These are phyloP conservation scores for Neolamprologus tretocephalus DNA, from an alignment of 2,113 vertebrate genomes.

Conservation along the genomic window DNA sequence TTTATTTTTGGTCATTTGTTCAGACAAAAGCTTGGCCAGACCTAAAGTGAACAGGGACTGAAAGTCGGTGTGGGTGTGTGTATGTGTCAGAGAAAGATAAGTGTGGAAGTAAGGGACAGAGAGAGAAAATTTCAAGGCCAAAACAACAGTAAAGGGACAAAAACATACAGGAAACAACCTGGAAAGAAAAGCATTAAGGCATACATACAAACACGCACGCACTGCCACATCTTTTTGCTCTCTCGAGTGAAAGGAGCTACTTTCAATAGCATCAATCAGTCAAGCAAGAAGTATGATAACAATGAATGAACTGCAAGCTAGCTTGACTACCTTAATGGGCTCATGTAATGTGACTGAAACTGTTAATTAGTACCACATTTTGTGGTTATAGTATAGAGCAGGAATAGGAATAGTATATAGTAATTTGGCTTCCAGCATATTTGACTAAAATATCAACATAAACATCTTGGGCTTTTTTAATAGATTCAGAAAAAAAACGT, in stretches of 20 bases:
- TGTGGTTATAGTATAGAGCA: not conserved
- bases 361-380: not conserved
- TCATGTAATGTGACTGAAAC: not conserved
- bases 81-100: not conserved
- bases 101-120: not conserved
- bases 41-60: not conserved
- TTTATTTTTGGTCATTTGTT: slow-evolving; percentile 59
- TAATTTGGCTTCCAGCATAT: not conserved
- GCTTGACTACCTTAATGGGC: not conserved
- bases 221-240: not conserved
- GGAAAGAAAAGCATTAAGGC: not conserved
- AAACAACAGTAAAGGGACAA: not conserved
- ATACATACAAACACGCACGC: not conserved
- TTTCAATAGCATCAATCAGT: slow-evolving; percentile 6
- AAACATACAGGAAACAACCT: not conserved
- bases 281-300: not conserved
- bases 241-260: not conserved
- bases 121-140: not conserved
- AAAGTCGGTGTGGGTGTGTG: not conserved
- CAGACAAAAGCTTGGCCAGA: slow-evolving; percentile 27
- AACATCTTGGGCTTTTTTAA: not conserved
- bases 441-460: not conserved
- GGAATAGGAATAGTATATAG: not conserved
- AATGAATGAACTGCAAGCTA: not conserved
- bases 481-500: not conserved